Conservation (phyloP, 30 jellyfish, hydroid and myxozoan genomes). For the Catostylus mosaicus region DNA sequence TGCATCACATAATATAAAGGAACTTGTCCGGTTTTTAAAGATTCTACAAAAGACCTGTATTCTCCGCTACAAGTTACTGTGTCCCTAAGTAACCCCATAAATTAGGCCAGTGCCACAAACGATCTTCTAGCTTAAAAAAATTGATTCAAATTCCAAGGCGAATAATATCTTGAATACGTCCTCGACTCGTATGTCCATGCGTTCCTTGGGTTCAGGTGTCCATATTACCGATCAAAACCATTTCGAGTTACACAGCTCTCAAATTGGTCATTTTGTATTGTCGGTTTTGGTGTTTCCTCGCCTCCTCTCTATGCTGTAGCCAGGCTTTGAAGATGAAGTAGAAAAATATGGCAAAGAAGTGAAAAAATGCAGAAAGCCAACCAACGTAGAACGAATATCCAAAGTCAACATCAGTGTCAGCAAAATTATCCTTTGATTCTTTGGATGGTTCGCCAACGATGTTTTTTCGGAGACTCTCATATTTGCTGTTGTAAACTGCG, state of each 20-base stretch:
- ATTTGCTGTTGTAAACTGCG: conserved; percentile 57
- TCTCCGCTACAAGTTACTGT: too few species aligned
- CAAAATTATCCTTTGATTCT: not conserved
- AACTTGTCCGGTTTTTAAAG: too few species aligned
- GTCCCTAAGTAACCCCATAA: too few species aligned
- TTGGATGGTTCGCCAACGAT: conserved; percentile 16
- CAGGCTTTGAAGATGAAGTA: conserved; percentile 64
- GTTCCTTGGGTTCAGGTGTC: too few species aligned
- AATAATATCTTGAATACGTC: too few species aligned
- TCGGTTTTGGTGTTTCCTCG: not conserved
- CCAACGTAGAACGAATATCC: conserved; percentile 70
- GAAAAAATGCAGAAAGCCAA: conserved; percentile 53
- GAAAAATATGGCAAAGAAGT: conserved; percentile 53
- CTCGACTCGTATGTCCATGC: too few species aligned
- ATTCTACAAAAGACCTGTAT: too few species aligned
- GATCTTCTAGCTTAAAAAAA: too few species aligned
- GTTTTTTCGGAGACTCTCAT: conserved; percentile 24
- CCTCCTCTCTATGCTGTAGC: conserved; percentile 24
- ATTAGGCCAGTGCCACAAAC: too few species aligned
- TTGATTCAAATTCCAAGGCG: too few species aligned
- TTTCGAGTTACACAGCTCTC: not conserved
- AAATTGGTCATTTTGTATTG: not conserved
- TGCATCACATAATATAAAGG: too few species aligned
- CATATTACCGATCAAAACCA: too few species aligned
- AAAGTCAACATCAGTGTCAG: conserved; percentile 48